Percentiles rank a stretch among this genome's conserved stretches.
Conservation (phyloP, 2,113 vertebrate species). For the Chloebia gouldiae region DNA sequence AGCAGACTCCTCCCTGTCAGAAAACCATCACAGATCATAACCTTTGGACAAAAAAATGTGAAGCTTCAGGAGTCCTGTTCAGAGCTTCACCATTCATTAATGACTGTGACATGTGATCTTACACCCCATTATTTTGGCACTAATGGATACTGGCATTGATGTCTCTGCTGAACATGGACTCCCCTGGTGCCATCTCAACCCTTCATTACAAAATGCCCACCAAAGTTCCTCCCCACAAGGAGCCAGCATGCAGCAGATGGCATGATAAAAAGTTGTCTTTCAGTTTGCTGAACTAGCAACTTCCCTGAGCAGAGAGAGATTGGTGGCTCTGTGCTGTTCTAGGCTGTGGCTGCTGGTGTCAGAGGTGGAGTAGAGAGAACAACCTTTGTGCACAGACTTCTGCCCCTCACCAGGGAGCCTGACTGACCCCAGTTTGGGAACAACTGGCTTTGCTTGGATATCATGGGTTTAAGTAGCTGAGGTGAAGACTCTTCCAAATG, state of each 20-base stretch:
- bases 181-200: neutral
- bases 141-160: fast-evolving
- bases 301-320: neutral
- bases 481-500: neutral
- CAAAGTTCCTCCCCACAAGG: neutral
- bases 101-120: fast-evolving
- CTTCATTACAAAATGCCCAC: too few species aligned
- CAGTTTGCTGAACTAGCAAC: neutral
- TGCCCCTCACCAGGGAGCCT: fast-evolving
- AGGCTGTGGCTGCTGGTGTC: neutral
- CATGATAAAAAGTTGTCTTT: neutral
- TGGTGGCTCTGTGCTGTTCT: neutral
- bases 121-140: neutral
- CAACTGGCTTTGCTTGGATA: neutral
- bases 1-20: neutral
- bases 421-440: neutral
- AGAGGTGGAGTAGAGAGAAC: fast-evolving
- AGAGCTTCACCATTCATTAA: neutral
- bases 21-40: neutral
- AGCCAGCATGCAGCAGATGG: neutral
- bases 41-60: neutral
- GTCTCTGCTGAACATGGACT: neutral
- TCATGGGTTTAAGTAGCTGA: neutral
- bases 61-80: neutral
- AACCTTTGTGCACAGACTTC: fast-evolving